phyloP scores from a whole-genome alignment of 2,113 vertebrate species.

The Hyperoodon ampullatus region DNA sequence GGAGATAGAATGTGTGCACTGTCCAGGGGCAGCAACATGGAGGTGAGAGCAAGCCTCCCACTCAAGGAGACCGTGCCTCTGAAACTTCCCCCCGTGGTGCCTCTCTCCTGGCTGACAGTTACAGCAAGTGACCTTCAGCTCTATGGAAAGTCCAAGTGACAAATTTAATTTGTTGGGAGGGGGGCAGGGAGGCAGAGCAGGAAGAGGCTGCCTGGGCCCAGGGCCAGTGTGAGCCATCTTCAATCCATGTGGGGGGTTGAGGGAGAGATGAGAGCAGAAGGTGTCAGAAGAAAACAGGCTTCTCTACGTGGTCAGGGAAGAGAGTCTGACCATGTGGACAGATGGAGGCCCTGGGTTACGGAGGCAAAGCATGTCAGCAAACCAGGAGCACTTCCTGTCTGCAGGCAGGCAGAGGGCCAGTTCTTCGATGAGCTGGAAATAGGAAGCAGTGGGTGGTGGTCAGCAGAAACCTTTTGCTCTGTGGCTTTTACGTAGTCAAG shows the following conservation, averaged over 20 bases:
- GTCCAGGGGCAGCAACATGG: neutral
- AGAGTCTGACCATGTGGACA: constrained; percentile 45
- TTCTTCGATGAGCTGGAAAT: constrained; percentile 68
- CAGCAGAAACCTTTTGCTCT: constrained; percentile 7
- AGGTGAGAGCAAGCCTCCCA: accelerated
- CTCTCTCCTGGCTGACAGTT: constrained; percentile 12
- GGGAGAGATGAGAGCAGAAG: neutral
- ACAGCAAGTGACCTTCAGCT: constrained; percentile 63
- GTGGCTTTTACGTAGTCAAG: neutral
- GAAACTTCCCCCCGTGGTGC: neutral
- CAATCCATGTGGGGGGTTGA: neutral
- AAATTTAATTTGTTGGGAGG: constrained; percentile 41
- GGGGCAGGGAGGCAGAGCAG: neutral
- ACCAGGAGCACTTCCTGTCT: constrained; percentile 61
- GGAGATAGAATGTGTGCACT: neutral
- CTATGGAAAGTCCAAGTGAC: constrained; percentile 70
- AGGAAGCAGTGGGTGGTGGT: neutral
- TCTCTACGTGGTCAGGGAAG: neutral
- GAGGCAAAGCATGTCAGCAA: constrained; percentile 52
- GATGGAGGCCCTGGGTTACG: constrained; percentile 65
- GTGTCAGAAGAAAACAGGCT: neutral
- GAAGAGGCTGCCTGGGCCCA: neutral
- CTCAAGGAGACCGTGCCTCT: neutral
- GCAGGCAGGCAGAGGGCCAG: constrained; percentile 61
- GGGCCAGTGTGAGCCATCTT: constrained; percentile 31